A percentile compares a stretch with the other conserved stretches of the same genome.
phyloP scores from a whole-genome alignment of 1,140 invertebrate genomes.

The Hycleus cichorii region DNA sequence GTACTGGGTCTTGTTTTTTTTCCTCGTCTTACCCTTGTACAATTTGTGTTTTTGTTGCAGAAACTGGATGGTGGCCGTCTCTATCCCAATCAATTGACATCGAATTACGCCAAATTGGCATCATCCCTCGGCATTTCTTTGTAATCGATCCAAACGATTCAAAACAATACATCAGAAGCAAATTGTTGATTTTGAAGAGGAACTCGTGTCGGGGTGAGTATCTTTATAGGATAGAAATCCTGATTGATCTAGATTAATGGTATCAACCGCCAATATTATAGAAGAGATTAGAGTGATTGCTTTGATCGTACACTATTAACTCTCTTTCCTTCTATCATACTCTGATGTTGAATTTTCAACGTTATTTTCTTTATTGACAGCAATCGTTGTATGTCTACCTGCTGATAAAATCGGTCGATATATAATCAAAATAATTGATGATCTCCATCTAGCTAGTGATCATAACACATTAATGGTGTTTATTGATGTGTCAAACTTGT shows the following conservation, averaged over 20 bases:
- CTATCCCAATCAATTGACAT: constrained; percentile 35
- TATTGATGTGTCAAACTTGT: constrained; percentile 34
- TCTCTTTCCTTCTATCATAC: background rate
- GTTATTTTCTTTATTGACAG: constrained; percentile 29
- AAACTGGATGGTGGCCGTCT: constrained; percentile 37
- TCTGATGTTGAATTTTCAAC: background rate
- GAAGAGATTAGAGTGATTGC: no score
- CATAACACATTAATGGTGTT: constrained; percentile 34
- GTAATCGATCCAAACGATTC: constrained; percentile 28
- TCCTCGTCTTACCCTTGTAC: no score
- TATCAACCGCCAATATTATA: no score
- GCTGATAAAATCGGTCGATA: constrained; percentile 30
- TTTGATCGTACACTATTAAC: background rate
- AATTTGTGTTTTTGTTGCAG: constrained; percentile 24
- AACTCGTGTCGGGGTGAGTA: constrained; percentile 30
- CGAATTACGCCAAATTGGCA: constrained; percentile 32
- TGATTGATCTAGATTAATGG: no score
- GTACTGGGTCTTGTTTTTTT: no score
- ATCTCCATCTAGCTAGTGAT: constrained; percentile 26
- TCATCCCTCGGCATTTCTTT: constrained; percentile 35
- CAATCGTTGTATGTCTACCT: constrained; percentile 32
- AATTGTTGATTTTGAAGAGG: constrained; percentile 28
- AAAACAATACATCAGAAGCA: constrained; percentile 27
- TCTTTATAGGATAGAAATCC: background rate
- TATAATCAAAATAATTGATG: constrained; percentile 26